phyloP scores from a whole-genome alignment of 2,888 invertebrate species.

The Melieria crassipennis region DNA sequence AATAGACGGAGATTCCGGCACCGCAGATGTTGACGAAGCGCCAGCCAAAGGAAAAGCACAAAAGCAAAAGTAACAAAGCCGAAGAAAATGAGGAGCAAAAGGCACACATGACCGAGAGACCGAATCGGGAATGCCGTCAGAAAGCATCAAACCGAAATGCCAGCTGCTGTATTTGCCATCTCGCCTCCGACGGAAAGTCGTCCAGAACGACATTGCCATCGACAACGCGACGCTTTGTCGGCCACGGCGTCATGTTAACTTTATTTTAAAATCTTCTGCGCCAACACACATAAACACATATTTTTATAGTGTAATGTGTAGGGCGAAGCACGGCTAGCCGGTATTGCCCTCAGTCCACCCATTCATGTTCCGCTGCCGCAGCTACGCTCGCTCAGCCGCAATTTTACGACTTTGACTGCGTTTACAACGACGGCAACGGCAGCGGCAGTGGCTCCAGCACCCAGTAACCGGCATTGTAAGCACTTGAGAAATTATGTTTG shows the following conservation, averaged over 20 bases:
- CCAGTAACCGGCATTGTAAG: slow-evolving; percentile 36
- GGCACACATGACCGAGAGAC: slow-evolving; percentile 52
- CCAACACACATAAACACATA: neutral
- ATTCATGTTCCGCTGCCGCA: neutral
- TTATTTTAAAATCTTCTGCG: slow-evolving; percentile 22
- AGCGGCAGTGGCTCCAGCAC: neutral
- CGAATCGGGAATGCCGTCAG: slow-evolving; percentile 48
- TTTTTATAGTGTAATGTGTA: neutral
- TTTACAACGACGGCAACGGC: too few species aligned
- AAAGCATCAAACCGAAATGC: slow-evolving; percentile 39
- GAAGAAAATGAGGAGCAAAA: slow-evolving; percentile 28
- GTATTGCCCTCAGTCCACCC: neutral
- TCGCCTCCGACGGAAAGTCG: neutral
- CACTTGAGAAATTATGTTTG: slow-evolving; percentile 38
- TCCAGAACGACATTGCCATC: neutral
- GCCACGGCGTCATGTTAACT: slow-evolving; percentile 26
- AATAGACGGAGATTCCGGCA: too few species aligned
- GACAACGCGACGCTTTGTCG: slow-evolving; percentile 7
- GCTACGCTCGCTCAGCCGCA: neutral
- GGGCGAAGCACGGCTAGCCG: neutral
- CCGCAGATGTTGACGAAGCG: too few species aligned
- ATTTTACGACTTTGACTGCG: slow-evolving; percentile 23
- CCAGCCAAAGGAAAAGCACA: neutral
- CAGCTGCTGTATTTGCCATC: slow-evolving; percentile 11
- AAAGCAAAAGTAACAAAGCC: slow-evolving; percentile 19